Conservation (phyloP, 64 coral and sea anemone species). For the Stichodactyla mertensii region DNA sequence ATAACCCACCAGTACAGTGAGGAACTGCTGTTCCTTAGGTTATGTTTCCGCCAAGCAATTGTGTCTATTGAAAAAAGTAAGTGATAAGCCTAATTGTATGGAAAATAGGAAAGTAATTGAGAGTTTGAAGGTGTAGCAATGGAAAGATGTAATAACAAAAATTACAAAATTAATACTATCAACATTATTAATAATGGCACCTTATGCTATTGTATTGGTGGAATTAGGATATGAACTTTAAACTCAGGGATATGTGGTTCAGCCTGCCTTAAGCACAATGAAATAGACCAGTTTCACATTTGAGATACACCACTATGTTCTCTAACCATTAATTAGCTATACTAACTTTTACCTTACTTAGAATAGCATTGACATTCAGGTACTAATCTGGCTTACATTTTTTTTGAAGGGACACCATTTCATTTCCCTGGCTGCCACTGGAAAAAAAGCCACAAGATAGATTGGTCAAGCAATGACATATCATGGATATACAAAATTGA, state of each 20-base stretch:
- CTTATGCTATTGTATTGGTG: no score
- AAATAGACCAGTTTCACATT: no score
- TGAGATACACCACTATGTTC: no score
- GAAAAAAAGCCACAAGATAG: not conserved
- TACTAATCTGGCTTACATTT: not conserved
- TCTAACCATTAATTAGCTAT: no score
- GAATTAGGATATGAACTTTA: not conserved
- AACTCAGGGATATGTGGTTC: no score
- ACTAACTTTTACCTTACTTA: not conserved
- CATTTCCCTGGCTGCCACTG: conserved; percentile 6
- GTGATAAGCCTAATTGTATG: not conserved
- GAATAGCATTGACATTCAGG: not conserved
- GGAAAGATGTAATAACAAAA: not conserved
- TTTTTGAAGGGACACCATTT: conserved; percentile 5
- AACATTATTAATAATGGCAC: no score
- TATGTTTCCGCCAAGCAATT: conserved; percentile 42
- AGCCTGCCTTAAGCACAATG: no score
- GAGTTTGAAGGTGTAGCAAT: not conserved
- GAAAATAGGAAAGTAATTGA: not conserved
- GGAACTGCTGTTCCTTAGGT: conserved; percentile 31
- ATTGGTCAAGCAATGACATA: not conserved
- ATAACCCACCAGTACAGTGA: no score
- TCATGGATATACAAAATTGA: not conserved
- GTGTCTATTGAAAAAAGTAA: conserved; percentile 22
- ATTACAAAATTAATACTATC: conserved; percentile 6